Base-by-base conservation (phyloP, 2,888 invertebrate species). In the Sinohyriopsis cumingii region DNA sequence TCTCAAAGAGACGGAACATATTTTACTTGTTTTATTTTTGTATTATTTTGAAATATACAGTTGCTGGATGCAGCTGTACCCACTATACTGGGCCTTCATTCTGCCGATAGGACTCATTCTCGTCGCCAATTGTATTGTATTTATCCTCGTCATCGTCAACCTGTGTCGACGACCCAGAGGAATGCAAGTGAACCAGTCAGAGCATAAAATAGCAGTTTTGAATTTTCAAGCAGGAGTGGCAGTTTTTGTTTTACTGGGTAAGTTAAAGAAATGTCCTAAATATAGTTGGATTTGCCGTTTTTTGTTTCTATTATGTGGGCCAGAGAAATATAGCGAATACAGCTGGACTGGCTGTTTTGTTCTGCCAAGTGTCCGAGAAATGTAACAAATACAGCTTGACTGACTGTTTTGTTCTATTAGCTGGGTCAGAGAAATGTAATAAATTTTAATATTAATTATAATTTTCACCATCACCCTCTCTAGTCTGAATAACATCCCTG, bases 171-270 rank as follows among this genome's bases (percentile, higher is more conserved):
- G 67, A 63, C 69, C 80, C 45, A 76, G 79, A 63, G 79, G 79
- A 1, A 91, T 92, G 6, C 91, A 92, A 0, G 84, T 82, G 20
- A 80, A 82, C 59, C 73, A 92, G 0, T 86, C 84, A 53, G 80
- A 82, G 24, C 67, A 77, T 9, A 80, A 81, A 60, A 75, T 82
- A 67, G 83, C 85, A 12, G 66, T 83, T 66, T 82, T 85, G 53
- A 88, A 88, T 72, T 79, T 89, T 22, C 73, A 84, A 33, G 88
- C 88, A 9, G 81, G 80, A 24, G 55, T 85, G 24, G 81, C 81
- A 20, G 80, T 84, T 45, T 80, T 85, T 65, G 77, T 83, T 12
- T 65, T 83, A 1, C 64, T 85, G 56, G 85, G 85, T 84, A 55
- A 68, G 79, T 63, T 55, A 3, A 3, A 15, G 45, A 45, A 45